Evolutionary conservation across 2,888 invertebrate genomes (phyloP).

Genomic region (Dolichomitus sp.): DNA sequence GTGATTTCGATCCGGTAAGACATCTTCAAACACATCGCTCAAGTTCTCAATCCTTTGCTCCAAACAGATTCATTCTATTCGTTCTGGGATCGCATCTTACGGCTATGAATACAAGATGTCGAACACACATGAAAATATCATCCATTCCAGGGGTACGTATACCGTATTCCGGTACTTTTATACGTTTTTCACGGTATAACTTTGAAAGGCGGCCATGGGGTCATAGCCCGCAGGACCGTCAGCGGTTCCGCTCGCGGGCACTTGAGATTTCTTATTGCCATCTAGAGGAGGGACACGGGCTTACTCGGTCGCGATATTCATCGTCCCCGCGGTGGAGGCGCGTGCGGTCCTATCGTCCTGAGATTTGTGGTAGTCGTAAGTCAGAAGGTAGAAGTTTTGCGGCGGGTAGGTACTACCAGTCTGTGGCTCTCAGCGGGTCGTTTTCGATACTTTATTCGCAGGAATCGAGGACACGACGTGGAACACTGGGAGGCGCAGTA

Average conservation of each 20-base stretch:
- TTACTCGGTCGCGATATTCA: conserved; percentile 62
- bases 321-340: conserved; percentile 53
- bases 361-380: conserved; percentile 69
- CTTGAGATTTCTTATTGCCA: conserved; percentile 53
- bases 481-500: conserved; percentile 41
- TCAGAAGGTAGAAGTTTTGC: conserved; percentile 52
- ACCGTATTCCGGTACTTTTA: conserved; percentile 25
- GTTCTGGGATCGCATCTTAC: conserved; percentile 5
- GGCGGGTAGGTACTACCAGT: conserved; percentile 47
- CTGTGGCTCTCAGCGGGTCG: conserved; percentile 49
- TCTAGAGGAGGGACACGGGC: conserved; percentile 41
- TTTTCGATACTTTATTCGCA: conserved; percentile 63
- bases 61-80: background rate
- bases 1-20: background rate
- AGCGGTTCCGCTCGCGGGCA: conserved; percentile 28
- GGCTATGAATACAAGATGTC: conserved; percentile 27
- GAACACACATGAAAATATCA: conserved; percentile 32
- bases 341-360: conserved; percentile 57
- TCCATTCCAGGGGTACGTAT: conserved; percentile 11
- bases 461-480: conserved; percentile 56
- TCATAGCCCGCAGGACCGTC: conserved; percentile 23
- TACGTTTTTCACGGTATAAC: conserved; percentile 23
- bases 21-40: background rate
- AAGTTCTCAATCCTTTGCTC: background rate
- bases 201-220: conserved; percentile 23